A percentile compares a stretch with the other conserved stretches of the same genome.
Conservation (phyloP, 2,888 invertebrate genomes). For the Strigamia maritima region DNA sequence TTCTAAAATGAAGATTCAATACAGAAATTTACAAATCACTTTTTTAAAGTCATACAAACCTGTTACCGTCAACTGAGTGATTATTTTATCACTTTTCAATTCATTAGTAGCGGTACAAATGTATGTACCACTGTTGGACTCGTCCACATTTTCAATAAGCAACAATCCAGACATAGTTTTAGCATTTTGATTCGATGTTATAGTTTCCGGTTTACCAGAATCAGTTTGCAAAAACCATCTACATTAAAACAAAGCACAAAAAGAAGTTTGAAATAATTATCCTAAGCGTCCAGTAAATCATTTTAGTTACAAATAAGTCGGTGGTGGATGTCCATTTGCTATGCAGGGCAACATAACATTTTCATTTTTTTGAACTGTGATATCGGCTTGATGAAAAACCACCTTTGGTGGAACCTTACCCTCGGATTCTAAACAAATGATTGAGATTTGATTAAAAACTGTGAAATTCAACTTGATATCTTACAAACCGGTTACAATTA, state of each 20-base stretch:
- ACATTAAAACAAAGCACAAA: background rate
- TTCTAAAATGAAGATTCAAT: background rate
- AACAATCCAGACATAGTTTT: background rate
- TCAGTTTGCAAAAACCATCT: background rate
- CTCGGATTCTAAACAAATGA: background rate
- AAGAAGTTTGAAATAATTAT: background rate
- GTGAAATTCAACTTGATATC: background rate
- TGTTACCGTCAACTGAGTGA: background rate
- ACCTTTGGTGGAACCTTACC: slow-evolving; percentile 35
- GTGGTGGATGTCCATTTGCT: slow-evolving; percentile 8
- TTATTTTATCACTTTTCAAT: background rate
- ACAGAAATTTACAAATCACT: background rate
- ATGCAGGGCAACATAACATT: background rate
- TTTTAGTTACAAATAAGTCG: background rate
- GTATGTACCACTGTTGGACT: background rate
- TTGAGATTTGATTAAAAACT: background rate
- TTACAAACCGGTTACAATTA: slow-evolving; percentile 43
- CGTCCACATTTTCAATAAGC: background rate
- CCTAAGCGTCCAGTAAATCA: background rate
- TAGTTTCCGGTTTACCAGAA: background rate
- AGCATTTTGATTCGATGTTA: background rate
- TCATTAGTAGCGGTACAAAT: background rate
- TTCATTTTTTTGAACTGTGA: background rate
- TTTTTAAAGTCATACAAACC: background rate
- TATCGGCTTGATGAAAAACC: background rate